phyloP scores from a whole-genome alignment of 2,888 invertebrate genomes.

The Sinotaia quadrata region DNA sequence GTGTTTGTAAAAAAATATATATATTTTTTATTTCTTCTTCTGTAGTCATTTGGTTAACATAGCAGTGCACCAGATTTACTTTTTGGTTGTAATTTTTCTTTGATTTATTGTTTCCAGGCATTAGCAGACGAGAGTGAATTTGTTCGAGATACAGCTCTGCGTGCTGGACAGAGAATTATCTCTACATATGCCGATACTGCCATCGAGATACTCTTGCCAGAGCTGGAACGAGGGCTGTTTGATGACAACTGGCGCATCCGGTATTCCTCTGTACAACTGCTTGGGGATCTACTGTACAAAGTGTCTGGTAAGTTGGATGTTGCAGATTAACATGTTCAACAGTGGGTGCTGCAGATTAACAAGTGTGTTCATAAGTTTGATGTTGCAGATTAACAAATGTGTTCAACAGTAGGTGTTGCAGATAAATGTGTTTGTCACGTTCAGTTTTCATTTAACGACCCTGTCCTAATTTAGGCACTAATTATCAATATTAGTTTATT shows the following conservation, averaged over 20 bases:
- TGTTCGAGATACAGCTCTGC: conserved; percentile 95
- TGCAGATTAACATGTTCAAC: not conserved
- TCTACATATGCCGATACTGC: conserved; percentile 96
- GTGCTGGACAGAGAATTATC: conserved; percentile 97
- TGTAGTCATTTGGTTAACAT: too few relatives aligned
- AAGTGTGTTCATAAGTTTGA: too few relatives aligned
- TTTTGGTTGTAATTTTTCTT: not conserved
- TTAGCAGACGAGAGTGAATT: conserved; percentile 99
- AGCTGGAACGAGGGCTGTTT: conserved; percentile 90
- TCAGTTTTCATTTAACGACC: too few relatives aligned
- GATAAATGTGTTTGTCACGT: too few relatives aligned
- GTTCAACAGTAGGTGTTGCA: too few relatives aligned
- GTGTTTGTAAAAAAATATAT: not conserved
- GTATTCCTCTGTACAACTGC: conserved; percentile 90
- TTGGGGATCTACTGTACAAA: conserved; percentile 95
- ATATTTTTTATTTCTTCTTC: not conserved
- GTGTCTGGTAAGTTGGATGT: conserved; percentile 82
- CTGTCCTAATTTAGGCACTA: too few relatives aligned
- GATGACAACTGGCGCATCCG: conserved; percentile 99
- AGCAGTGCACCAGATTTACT: too few relatives aligned
- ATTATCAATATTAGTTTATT: too few relatives aligned
- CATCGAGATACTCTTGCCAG: conserved; percentile 91
- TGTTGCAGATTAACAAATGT: too few relatives aligned
- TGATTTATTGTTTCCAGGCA: conserved; percentile 75
- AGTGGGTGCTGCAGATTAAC: not conserved